phyloP scores from a whole-genome alignment of 92 coral and sea anemone genomes.

The Epizoanthus stellaris region DNA sequence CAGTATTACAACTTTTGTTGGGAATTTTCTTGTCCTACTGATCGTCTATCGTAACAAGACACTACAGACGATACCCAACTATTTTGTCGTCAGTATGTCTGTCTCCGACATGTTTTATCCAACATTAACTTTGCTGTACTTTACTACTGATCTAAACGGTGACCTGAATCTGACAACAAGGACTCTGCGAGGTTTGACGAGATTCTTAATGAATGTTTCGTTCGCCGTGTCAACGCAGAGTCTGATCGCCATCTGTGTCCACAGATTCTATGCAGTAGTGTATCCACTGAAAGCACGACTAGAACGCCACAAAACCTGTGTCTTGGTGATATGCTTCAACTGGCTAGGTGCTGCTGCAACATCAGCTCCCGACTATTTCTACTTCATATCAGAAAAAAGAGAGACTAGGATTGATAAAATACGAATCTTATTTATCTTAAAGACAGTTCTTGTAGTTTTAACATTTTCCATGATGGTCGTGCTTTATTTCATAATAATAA shows the following conservation, averaged over 20 bases:
- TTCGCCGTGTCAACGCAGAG: slow-evolving; percentile 13
- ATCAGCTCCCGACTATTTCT: neutral
- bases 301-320: neutral
- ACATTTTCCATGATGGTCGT: neutral
- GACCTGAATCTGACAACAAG: neutral
- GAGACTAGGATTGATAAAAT: too few species aligned
- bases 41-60: neutral
- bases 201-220: neutral
- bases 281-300: slow-evolving; percentile 16
- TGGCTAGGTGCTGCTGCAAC: neutral
- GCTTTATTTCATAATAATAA: neutral
- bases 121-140: neutral
- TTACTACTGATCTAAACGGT: neutral
- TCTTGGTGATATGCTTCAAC: neutral
- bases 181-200: neutral
- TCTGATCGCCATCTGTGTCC: neutral
- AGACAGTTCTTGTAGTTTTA: neutral
- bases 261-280: slow-evolving; percentile 11
- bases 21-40: neutral
- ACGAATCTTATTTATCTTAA: neutral
- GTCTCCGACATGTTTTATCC: neutral
- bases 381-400: neutral
- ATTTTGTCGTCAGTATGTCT: slow-evolving; percentile 7
- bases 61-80: neutral
- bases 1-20: neutral